Conservation (phyloP, 2,797 vertebrate genomes). For the Falco concolor region DNA sequence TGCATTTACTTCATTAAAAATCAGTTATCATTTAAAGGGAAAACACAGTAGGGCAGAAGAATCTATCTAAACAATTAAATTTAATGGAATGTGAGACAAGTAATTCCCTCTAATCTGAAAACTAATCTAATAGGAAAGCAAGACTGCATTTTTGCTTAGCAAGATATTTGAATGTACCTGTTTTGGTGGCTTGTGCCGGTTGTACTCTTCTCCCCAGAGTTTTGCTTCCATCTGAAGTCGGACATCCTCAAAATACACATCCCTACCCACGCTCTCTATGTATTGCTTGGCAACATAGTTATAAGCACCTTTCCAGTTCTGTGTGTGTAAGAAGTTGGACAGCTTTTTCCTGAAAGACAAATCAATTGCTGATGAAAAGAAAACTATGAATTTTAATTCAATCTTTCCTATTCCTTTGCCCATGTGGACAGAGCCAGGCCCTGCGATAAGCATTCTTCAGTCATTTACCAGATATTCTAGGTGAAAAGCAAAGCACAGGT, state of each 20-base stretch:
- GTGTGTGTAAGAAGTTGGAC: slow-evolving; percentile 92
- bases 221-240: slow-evolving; percentile 97
- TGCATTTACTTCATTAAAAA: background rate
- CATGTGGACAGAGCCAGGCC: background rate
- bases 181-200: slow-evolving; percentile 93
- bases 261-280: slow-evolving; percentile 85
- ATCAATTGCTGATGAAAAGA: background rate
- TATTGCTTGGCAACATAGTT: slow-evolving; percentile 95
- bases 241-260: slow-evolving; percentile 96
- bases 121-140: background rate
- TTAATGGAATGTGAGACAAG: background rate
- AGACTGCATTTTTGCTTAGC: background rate
- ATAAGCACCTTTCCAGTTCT: slow-evolving; percentile 92
- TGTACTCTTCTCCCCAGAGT: slow-evolving; percentile 97
- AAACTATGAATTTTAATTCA: background rate
- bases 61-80: background rate
- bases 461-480: background rate
- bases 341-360: slow-evolving; percentile 87
- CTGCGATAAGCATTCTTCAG: background rate
- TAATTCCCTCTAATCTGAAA: background rate
- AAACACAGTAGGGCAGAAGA: background rate
- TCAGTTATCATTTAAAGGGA: background rate
- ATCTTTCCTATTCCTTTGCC: background rate
- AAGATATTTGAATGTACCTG: slow-evolving; percentile 76
- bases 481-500: background rate